These are phyloP conservation scores for Caenorhabditis imperialis DNA, from an alignment of 2,888 invertebrate genomes.

Conservation along the genomic window DNA sequence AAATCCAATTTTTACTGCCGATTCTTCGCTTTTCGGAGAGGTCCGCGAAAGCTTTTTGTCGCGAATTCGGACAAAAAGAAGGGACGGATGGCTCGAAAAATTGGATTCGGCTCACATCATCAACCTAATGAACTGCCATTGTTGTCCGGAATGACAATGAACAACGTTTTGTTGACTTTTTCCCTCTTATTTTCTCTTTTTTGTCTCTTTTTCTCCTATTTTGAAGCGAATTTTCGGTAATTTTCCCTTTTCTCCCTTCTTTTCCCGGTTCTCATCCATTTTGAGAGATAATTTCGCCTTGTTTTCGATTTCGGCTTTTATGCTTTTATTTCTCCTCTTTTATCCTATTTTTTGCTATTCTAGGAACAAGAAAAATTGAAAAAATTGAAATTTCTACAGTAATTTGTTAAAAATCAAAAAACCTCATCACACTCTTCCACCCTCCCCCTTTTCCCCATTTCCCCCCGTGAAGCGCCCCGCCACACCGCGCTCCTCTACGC, in stretches of 20 bases:
- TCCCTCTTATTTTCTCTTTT: conserved; percentile 4
- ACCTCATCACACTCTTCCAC: too few species aligned
- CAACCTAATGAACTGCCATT: conserved; percentile 57
- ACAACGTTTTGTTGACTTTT: conserved; percentile 28
- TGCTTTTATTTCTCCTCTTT: too few species aligned
- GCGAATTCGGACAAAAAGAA: not conserved
- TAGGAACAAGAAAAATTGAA: too few species aligned
- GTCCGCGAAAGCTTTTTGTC: too few species aligned
- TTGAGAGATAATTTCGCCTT: not conserved
- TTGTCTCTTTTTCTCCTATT: not conserved
- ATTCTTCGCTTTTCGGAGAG: conserved; percentile 1
- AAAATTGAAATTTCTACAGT: too few species aligned
- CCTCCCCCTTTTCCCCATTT: too few species aligned
- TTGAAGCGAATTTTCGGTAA: not conserved
- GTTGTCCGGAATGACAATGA: conserved; percentile 53
- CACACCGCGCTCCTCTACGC: conserved; percentile 2
- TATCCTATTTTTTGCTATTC: too few species aligned
- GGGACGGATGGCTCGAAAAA: conserved; percentile 14
- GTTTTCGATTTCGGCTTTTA: too few species aligned
- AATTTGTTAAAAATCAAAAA: not conserved
- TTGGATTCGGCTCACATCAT: conserved; percentile 45
- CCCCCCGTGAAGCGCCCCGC: not conserved
- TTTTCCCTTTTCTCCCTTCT: not conserved
- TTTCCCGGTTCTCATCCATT: not conserved
- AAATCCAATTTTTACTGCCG: conserved; percentile 23